phyloP scores from a whole-genome alignment of 2,113 vertebrate genomes.

The Petromus typicus region DNA sequence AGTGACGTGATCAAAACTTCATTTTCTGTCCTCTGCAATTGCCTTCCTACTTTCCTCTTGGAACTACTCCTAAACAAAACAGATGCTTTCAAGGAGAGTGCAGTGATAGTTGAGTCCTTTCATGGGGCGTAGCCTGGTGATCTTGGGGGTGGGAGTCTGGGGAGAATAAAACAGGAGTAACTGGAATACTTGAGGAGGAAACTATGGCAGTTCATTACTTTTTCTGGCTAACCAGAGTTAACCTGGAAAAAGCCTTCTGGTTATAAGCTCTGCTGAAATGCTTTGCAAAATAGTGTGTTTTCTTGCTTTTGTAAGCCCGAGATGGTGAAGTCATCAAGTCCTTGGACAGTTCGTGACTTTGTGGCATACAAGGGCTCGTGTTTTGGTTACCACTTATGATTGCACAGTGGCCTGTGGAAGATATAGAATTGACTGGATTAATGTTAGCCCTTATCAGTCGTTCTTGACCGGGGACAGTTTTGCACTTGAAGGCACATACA shows the following conservation, averaged over 20 bases:
- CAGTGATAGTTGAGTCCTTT: conserved; percentile 23
- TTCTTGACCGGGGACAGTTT: not conserved
- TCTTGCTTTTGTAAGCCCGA: not conserved
- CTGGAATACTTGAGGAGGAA: not conserved
- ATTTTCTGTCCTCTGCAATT: not conserved
- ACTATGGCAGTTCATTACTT: not conserved
- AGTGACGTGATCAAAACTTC: not conserved
- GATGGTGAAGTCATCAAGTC: not conserved
- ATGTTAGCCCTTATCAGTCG: not conserved
- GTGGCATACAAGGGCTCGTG: rapidly evolving
- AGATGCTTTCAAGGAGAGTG: not conserved
- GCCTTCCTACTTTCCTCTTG: conserved; percentile 10
- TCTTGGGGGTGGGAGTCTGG: rapidly evolving
- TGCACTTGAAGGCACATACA: not conserved
- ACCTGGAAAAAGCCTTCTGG: conserved; percentile 28
- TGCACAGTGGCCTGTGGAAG: not conserved
- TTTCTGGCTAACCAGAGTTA: conserved; percentile 35
- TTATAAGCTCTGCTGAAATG: not conserved
- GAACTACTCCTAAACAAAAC: conserved; percentile 46
- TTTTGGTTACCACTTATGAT: not conserved
- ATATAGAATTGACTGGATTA: not conserved
- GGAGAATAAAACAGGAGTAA: not conserved
- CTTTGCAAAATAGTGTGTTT: not conserved
- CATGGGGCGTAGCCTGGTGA: not conserved
- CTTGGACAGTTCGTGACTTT: not conserved